Percentiles rank a stretch among this genome's conserved stretches.
phyloP scores from a whole-genome alignment of 2,113 vertebrate species.

The Strix uralensis region DNA sequence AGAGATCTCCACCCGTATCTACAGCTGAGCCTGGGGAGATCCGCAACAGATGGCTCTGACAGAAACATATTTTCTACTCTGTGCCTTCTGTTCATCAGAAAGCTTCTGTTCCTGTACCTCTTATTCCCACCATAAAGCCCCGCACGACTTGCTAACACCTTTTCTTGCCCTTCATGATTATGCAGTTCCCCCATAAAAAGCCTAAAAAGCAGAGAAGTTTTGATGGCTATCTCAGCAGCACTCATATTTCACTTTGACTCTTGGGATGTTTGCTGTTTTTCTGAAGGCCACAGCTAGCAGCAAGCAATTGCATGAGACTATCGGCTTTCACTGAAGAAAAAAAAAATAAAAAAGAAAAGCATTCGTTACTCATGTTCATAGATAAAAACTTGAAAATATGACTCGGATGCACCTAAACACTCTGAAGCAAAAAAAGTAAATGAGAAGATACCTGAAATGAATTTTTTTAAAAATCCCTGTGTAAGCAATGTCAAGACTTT shows the following conservation, averaged over 20 bases:
- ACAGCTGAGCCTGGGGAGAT: slow-evolving; percentile 47
- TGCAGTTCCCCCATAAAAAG: neutral
- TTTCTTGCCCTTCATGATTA: slow-evolving; percentile 1
- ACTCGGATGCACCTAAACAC: neutral
- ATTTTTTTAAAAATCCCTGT: neutral
- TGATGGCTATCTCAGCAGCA: neutral
- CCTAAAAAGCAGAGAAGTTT: neutral
- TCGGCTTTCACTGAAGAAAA: neutral
- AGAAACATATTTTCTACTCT: slow-evolving; percentile 61
- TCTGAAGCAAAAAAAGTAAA: neutral
- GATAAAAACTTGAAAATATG: neutral
- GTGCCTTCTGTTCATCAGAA: slow-evolving; percentile 52
- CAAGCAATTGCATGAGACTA: neutral
- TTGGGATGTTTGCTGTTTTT: neutral
- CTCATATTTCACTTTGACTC: neutral
- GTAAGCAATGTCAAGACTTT: neutral
- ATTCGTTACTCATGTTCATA: neutral
- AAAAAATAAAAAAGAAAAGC: neutral
- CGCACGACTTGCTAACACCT: neutral
- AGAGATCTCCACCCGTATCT: neutral
- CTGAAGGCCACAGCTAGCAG: neutral
- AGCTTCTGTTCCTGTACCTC: slow-evolving; percentile 36
- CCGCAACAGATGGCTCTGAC: slow-evolving; percentile 56
- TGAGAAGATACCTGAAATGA: neutral
- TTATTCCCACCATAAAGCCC: slow-evolving; percentile 27